Base-by-base conservation (phyloP, 2,888 invertebrate species). In the Xestobium rufovillosum region DNA sequence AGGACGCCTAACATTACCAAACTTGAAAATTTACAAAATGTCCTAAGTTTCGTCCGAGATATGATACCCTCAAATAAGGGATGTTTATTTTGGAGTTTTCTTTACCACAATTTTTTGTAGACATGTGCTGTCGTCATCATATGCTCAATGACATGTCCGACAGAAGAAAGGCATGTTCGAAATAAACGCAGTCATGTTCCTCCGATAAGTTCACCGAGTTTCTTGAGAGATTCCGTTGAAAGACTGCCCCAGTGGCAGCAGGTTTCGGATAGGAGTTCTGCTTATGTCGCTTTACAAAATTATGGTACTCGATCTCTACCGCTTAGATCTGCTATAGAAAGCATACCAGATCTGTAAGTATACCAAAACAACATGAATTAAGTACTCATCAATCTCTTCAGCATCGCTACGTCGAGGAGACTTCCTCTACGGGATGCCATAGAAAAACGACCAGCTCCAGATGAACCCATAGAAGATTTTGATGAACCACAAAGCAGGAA, bases 321-420 rank as follows among this genome's bases (percentile, higher is more conserved):
- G 0, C 67, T 87, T 39, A 71, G 88, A 40, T 72, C 77, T 31
- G 85, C 88, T 1, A 84, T 88, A 2, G 87, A 88, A 64, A 81
- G 75, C 52, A 66, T 80, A 38, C 83, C 83, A 4, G 59, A 66
- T 47, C 49, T 61, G 68, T 68, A 55, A 60, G 60, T 52, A 31
- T 10, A 12, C 17, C 12, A 2, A 10, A 14, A 10, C 3, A 25
- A 10, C 13, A 29, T 17, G 15, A 3, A 10, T 17, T 31, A 11
- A n/a, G n/a, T n/a, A n/a, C n/a, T n/a, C 17, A 31, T 32, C 51
- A 48, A 38, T 52, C 54, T 59, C 60, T 51, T 46, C 66, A 57
- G 71, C 60, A 44, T 40, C 11, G 51, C 52, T 16, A 47, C 70
- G 59, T 52, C 72, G 59, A 57, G 67, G 41, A 65, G 78, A 39